Conservation (phyloP, 2,888 invertebrate genomes). For the Pyrrhia umbra region DNA sequence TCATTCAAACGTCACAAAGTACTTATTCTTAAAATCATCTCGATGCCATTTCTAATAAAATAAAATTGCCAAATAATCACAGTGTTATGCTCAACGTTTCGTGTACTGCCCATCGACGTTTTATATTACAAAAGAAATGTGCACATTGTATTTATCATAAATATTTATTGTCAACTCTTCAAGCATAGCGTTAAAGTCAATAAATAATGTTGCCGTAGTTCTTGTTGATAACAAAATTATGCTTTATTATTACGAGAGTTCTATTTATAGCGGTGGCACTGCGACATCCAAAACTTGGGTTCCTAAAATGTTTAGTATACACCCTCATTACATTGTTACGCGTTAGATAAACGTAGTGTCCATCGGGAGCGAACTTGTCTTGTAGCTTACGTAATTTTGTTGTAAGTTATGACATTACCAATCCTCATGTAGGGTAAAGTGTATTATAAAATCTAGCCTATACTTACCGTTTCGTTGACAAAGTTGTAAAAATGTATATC, state of each 20-base stretch:
- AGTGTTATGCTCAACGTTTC: constrained; percentile 80
- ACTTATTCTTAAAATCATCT: constrained; percentile 69
- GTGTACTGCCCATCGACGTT: constrained; percentile 66
- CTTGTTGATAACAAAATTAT: constrained; percentile 86
- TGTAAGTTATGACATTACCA: constrained; percentile 80
- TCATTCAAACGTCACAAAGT: constrained; percentile 78
- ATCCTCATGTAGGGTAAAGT: constrained; percentile 82
- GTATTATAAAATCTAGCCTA: constrained; percentile 84
- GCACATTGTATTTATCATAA: constrained; percentile 82
- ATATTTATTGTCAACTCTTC: constrained; percentile 81
- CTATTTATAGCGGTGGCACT: constrained; percentile 82
- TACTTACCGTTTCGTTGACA: constrained; percentile 79
- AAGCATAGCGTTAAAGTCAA: constrained; percentile 82
- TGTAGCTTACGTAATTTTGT: constrained; percentile 81
- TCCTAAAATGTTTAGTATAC: constrained; percentile 71
- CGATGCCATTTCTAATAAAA: constrained; percentile 62
- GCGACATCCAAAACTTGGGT: constrained; percentile 75
- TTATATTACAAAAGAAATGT: constrained; percentile 75
- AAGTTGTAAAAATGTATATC: constrained; percentile 84
- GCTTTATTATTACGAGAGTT: constrained; percentile 85
- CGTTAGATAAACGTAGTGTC: constrained; percentile 64
- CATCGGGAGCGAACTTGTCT: constrained; percentile 70
- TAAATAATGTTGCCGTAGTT: constrained; percentile 85
- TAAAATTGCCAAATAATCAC: constrained; percentile 79
- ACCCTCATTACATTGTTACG: constrained; percentile 54